These are phyloP conservation scores for Serinus canaria DNA, from an alignment of 2,113 vertebrate species.

Conservation along the genomic window DNA sequence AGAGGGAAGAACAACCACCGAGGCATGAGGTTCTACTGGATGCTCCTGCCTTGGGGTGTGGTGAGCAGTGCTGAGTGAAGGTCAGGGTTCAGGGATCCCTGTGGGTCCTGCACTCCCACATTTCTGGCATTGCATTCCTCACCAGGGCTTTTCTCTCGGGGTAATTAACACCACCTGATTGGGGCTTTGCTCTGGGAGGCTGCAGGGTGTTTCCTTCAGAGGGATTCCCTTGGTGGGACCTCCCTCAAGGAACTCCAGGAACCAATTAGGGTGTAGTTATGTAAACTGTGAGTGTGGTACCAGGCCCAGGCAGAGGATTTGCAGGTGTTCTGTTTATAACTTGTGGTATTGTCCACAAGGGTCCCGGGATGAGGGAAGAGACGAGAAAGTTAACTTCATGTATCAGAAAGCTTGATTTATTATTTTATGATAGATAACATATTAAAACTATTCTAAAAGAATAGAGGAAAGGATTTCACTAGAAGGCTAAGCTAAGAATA, in stretches of 20 bases:
- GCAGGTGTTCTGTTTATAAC: background rate
- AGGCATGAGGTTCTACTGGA: constrained; percentile 2
- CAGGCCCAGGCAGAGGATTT: background rate
- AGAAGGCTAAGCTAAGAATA: no score
- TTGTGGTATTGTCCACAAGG: no score
- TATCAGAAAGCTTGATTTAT: no score
- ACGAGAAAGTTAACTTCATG: no score
- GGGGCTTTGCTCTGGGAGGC: background rate
- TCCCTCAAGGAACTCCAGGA: background rate
- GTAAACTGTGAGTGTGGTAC: rapidly evolving
- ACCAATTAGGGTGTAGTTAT: rapidly evolving
- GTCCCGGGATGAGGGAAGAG: no score
- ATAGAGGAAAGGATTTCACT: no score
- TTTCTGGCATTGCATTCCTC: constrained; percentile 12
- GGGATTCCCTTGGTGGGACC: background rate
- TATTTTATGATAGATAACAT: no score
- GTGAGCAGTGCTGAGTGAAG: background rate
- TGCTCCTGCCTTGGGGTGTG: background rate
- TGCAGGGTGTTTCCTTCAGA: background rate
- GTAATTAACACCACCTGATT: rapidly evolving
- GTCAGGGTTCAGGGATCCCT: background rate
- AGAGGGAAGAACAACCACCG: background rate
- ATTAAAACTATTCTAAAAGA: no score
- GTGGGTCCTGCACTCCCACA: constrained; percentile 9
- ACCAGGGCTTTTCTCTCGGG: background rate